Evolutionary conservation across 2,888 invertebrate genomes (phyloP).

Genomic region (Drosophila peninsularis): DNA sequence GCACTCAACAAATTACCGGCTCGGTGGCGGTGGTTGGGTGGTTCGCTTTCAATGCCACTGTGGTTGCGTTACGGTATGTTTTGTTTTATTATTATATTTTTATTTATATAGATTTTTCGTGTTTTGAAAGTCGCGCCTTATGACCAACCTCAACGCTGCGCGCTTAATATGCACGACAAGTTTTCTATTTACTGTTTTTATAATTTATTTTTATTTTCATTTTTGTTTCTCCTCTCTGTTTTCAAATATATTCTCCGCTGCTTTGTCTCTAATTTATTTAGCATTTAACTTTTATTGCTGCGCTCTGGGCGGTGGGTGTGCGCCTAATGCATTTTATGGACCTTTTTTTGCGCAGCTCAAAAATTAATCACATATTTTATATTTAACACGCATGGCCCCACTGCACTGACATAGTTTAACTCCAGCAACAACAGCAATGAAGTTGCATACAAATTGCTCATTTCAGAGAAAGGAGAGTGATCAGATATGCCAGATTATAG

Average conservation of each 20-base stretch:
- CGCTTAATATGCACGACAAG: conserved; percentile 61
- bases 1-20: conserved; percentile 42
- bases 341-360: conserved; percentile 57
- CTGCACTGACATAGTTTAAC: conserved; percentile 69
- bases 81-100: conserved; percentile 11
- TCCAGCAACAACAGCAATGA: conserved; percentile 6
- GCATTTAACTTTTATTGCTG: conserved; percentile 50
- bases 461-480: conserved; percentile 42
- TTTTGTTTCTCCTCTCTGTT: conserved; percentile 18
- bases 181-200: conserved; percentile 48
- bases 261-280: conserved; percentile 29
- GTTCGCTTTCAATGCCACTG: conserved; percentile 60
- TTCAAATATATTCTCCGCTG: neutral
- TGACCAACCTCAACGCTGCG: conserved; percentile 69
- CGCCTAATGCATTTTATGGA: conserved; percentile 53
- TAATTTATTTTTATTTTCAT: conserved; percentile 17
- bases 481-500: conserved; percentile 36
- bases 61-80: conserved; percentile 26
- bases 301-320: conserved; percentile 17
- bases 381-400: conserved; percentile 48
- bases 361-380: conserved; percentile 48
- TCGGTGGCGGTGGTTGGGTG: conserved; percentile 8
- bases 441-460: conserved; percentile 65
- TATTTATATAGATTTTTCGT: conserved; percentile 7
- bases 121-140: conserved; percentile 60